phyloP scores from a whole-genome alignment of 2,888 invertebrate genomes.

The Drosophila anceps region DNA sequence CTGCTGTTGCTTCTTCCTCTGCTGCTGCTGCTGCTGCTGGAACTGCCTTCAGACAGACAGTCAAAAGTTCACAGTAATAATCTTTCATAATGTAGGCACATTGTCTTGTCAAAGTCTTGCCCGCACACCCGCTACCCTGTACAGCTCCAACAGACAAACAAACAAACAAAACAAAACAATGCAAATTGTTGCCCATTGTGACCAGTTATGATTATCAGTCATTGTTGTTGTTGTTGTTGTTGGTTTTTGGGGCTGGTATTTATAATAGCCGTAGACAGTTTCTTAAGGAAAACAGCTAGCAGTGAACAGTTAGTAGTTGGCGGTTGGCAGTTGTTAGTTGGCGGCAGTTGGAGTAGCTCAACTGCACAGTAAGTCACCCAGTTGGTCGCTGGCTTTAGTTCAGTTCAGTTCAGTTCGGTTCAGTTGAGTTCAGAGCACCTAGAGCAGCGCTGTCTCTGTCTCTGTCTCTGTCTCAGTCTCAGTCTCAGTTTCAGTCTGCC shows the following conservation, averaged over 20 bases:
- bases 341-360: conserved; percentile 16
- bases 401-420: conserved; percentile 51
- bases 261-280: conserved; percentile 42
- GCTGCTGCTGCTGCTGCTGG: not conserved
- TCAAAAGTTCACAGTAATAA: conserved; percentile 65
- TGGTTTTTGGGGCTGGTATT: conserved; percentile 35
- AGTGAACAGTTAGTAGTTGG: conserved; percentile 7
- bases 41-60: conserved; percentile 24
- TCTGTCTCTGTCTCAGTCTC: conserved; percentile 22
- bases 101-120: conserved; percentile 39
- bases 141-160: not conserved
- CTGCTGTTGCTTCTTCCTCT: not conserved
- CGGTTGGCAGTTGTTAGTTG: conserved; percentile 9
- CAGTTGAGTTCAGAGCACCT: conserved; percentile 69
- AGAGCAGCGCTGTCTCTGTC: conserved; percentile 43
- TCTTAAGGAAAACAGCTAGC: conserved; percentile 37
- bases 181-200: conserved; percentile 75
- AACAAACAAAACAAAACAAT: conserved; percentile 37
- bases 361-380: conserved; percentile 59
- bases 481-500: too few species aligned
- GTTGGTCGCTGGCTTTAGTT: conserved; percentile 33
- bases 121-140: conserved; percentile 4
- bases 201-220: conserved; percentile 73
- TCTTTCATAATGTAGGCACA: conserved; percentile 68
- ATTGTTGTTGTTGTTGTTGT: conserved; percentile 50